These are phyloP conservation scores for Melanotaenia duboulayi DNA, from an alignment of 2,113 vertebrate genomes.

Conservation along the genomic window DNA sequence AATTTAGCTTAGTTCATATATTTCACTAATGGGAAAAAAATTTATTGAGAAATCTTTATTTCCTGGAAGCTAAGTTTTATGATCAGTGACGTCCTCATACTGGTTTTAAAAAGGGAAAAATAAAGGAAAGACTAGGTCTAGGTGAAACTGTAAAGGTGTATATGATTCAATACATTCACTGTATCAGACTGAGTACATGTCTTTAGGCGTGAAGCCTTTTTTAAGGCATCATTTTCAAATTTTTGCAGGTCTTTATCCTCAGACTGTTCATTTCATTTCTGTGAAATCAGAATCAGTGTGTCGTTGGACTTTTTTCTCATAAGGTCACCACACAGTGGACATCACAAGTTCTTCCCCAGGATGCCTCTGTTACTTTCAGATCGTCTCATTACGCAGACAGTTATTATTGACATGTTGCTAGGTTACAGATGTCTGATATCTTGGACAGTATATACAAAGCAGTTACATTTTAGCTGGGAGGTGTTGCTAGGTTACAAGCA, in stretches of 20 bases:
- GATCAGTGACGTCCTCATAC: not conserved
- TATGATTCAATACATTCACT: constrained; percentile 6
- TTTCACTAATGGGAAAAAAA: no score
- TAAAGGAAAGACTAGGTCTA: not conserved
- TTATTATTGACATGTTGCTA: constrained; percentile 44
- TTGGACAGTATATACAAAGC: constrained; percentile 36
- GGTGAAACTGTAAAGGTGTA: not conserved
- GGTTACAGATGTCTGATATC: constrained; percentile 27
- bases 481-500: constrained; percentile 61
- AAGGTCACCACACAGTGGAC: constrained; percentile 17
- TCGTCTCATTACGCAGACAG: not conserved
- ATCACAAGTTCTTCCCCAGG: not conserved
- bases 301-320: constrained; percentile 3
- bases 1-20: no score
- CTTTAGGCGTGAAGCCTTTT: not conserved
- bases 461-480: constrained; percentile 29
- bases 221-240: no score
- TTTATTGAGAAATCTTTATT: no score
- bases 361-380: not conserved
- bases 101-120: not conserved
- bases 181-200: not conserved
- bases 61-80: not conserved
- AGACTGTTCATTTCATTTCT: constrained; percentile 5
- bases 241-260: not conserved
- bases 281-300: not conserved